Conservation (phyloP, 2,888 invertebrate species). For the Cerceris ruficornis region DNA sequence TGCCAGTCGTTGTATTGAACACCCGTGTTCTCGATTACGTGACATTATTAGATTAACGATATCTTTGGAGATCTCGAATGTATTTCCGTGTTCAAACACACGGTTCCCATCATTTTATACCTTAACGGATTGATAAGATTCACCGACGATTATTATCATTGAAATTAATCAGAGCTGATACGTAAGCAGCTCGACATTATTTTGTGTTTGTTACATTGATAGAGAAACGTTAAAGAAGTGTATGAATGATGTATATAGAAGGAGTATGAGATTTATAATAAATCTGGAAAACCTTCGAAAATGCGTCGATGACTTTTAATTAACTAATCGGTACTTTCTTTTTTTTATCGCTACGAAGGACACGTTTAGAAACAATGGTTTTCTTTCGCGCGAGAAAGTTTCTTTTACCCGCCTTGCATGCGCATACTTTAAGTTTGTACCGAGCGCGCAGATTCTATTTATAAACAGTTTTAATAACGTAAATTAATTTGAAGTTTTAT, state of each 20-base stretch:
- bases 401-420: too few relatives aligned
- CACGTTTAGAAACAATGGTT: too few relatives aligned
- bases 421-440: too few relatives aligned
- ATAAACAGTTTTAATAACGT: too few relatives aligned
- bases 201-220: conserved; percentile 62
- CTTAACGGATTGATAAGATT: too few relatives aligned
- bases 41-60: conserved; percentile 7
- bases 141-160: neutral
- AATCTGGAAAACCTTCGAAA: conserved; percentile 43
- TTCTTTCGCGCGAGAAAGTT: too few relatives aligned
- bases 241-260: conserved; percentile 61
- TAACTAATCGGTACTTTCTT: too few relatives aligned
- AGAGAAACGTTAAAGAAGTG: conserved; percentile 41
- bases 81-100: neutral
- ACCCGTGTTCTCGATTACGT: neutral
- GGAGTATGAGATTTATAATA: conserved; percentile 61
- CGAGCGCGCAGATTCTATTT: too few relatives aligned
- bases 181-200: conserved; percentile 40
- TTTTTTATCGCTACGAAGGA: too few relatives aligned
- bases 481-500: too few relatives aligned
- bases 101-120: conserved; percentile 2
- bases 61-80: neutral
- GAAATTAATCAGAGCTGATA: conserved; percentile 28
- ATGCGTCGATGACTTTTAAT: too few relatives aligned
- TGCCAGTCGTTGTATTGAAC: conserved; percentile 19